phyloP scores from a whole-genome alignment of 64 coral and sea anemone genomes.

The Cladopsammia gracilis region DNA sequence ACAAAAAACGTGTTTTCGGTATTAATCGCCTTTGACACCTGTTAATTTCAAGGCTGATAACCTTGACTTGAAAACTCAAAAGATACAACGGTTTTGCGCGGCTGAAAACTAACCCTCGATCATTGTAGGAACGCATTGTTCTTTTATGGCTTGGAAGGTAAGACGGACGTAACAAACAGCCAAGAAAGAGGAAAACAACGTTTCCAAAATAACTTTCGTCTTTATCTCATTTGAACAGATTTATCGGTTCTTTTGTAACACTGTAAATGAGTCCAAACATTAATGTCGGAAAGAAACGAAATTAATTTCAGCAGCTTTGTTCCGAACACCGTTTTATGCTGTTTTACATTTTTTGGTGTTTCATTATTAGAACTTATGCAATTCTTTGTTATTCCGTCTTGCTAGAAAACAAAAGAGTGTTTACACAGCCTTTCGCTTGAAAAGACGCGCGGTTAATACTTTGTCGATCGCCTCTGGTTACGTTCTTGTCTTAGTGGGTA shows the following conservation, averaged over 20 bases:
- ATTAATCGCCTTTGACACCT: constrained; percentile 34
- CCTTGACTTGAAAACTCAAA: constrained; percentile 12
- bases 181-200: too few relatives aligned
- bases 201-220: too few relatives aligned
- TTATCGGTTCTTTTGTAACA: neutral
- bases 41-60: neutral
- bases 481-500: neutral
- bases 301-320: constrained; percentile 25
- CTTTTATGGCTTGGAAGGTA: too few relatives aligned
- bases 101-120: neutral
- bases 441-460: constrained; percentile 35
- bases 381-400: constrained; percentile 33
- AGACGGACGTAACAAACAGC: too few relatives aligned
- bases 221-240: neutral
- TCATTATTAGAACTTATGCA: neutral
- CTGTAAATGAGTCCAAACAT: neutral
- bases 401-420: constrained; percentile 35
- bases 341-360: neutral
- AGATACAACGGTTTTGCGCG: neutral
- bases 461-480: constrained; percentile 24
- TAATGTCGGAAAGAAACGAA: neutral
- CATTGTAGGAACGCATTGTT: too few relatives aligned
- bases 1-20: constrained; percentile 27
- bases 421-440: constrained; percentile 39
- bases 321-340: constrained; percentile 22